Evolutionary conservation across 2,113 vertebrate genomes (phyloP), one percentile per base, ranked within the genome.

Genomic region (Turnix velox): DNA sequence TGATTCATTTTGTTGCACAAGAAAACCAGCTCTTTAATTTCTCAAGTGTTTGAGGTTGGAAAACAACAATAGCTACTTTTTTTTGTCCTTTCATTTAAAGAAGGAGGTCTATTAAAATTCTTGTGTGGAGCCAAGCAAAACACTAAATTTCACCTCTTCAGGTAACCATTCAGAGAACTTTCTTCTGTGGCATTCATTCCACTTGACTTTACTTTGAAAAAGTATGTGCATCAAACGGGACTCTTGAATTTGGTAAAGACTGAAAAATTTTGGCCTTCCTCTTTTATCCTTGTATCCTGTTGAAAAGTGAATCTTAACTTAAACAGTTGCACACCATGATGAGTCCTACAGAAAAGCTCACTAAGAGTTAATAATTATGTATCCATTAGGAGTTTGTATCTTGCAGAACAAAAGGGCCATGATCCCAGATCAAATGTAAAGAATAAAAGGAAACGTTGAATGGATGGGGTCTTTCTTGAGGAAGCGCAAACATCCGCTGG

Each of bases 401-500:
- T 40, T 91, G 52, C 40, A n/a, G 37, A 87, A 45, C n/a, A 72
- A 84, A 92, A 23, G n/a, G 65, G 57, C 6, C 37, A 48, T 37
- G 86, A 18, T 81, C 52, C 40, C 51, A 78, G 61, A 74, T 79
- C 33, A 90, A 61, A 6, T 71, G 35, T 78, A 55, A 78, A 78
- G 73, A 81, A 75, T 87, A 28, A 94, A 87, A 85, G 88, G 78
- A 94, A 91, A 46, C 42, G 49, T 83, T 73, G 61, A 72, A 30
- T 78, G 48, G 61, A 45, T 65, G 3, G 19, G 57, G 48, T 81
- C 0, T 0, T 48, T 89, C 69, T 92, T 82, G 71, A 94, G 89
- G 87, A 94, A 95, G 30, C 54, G 58, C 45, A 89, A 88, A 77
- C 37, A 82, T 94, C 87, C 45, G 1, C 80, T 48, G 74, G 81